Base-by-base conservation (phyloP, 2,797 vertebrate genomes). In the Sciaenops ocellatus region DNA sequence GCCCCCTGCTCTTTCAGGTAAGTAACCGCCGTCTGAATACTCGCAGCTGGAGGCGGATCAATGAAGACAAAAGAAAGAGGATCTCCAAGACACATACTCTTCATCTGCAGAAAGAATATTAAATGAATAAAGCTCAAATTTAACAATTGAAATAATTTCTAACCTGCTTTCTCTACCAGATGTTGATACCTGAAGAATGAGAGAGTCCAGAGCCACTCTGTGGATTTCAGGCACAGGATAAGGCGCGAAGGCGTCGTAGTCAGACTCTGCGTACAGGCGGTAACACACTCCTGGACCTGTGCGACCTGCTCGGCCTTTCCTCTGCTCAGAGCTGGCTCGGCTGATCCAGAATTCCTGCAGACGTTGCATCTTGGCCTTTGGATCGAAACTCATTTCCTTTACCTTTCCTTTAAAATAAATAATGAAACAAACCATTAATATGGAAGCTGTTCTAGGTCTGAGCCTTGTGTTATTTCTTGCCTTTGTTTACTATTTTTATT, bases 311-410 rank as follows among this genome's bases (percentile, higher is more conserved):
- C 98, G 95, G 8, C 98, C 98, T 90, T 98, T 98, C 17, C 98
- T 95, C 92, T 99, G 98, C 94, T 98, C 98, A 0, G 97, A 96
- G 1, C 98, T 99, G 30, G 98, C 98, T 44, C 95, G 94, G 84
- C 98, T 99, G 91, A 99, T 98, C 98, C 98, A 99, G 93, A 98
- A 99, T 85, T 99, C 98, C 91, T 98, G 98, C 22, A 99, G 95
- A 7, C 97, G 95, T 67, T 97, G 97, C 88, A 99, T 96, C 73
- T 98, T 98, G 28, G 95, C 96, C 83, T 97, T 97, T 0, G 97
- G 95, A 82, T 99, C 97, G 0, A 97, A 98, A 85, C 97, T 98
- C 96, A 99, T 97, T 90, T 99, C 98, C 85, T 99, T 99, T 48
- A 99, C 98, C 79, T 98, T 99, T 28, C 98, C 98, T 99, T 56